Conservation (phyloP, 2,113 vertebrate species). For the Petroica traversi region DNA sequence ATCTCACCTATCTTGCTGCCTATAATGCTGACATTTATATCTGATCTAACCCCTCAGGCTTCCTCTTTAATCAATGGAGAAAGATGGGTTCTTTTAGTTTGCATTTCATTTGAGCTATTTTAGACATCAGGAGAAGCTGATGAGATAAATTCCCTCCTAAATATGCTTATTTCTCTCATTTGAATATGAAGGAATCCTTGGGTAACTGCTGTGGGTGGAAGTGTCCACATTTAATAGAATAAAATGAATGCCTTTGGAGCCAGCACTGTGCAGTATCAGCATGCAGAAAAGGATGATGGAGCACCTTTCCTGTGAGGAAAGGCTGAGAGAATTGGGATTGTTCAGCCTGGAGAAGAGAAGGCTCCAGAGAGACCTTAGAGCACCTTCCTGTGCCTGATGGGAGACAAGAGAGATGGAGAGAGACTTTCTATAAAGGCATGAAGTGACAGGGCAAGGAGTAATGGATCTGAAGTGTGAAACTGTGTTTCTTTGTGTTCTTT, state of each 20-base stretch:
- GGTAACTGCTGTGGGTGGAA: not conserved
- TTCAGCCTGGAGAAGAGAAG: not conserved
- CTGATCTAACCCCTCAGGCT: conserved; percentile 38
- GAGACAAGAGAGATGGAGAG: not conserved
- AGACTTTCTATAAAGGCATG: not conserved
- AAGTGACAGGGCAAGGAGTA: not conserved
- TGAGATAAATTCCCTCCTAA: conserved; percentile 28
- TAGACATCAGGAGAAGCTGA: conserved; percentile 4
- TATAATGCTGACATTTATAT: conserved; percentile 37
- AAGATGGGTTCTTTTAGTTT: conserved; percentile 23
- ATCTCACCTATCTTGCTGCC: conserved; percentile 20
- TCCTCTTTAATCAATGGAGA: conserved; percentile 59
- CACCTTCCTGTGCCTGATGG: not conserved
- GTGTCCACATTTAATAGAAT: not conserved
- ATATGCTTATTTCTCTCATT: conserved; percentile 20
- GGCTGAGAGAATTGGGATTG: not conserved
- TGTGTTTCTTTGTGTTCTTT: not conserved
- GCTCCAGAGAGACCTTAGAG: not conserved
- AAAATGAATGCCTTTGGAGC: not conserved
- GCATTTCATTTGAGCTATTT: conserved; percentile 55
- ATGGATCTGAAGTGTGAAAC: not conserved
- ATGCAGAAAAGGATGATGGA: not conserved
- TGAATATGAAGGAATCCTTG: not conserved
- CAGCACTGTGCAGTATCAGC: not conserved
- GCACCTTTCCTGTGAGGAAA: not conserved